Base-by-base conservation (phyloP, 2,797 vertebrate genomes). In the Brachymystax lenok region DNA sequence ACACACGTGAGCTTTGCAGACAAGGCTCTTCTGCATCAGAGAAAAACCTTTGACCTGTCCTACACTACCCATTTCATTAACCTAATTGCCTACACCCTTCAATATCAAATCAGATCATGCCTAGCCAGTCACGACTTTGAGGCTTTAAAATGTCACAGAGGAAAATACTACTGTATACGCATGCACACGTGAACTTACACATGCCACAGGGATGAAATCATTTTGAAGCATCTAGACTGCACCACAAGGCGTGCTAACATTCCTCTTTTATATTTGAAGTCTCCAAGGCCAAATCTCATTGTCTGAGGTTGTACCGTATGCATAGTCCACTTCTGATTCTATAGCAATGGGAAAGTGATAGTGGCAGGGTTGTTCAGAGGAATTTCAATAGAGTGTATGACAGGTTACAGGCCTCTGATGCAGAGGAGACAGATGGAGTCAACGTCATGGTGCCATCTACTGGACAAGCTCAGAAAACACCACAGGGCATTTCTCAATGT, bases 391-490 rank as follows among this genome's bases (percentile, higher is more conserved):
- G 74, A 82, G 79, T 74, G 74, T 46, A 46, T 46, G 10, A 46
- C 71, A 19, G 56, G 3, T 84, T 79, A 71, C 79, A 84, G 74
- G 82, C 79, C 84, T 14, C 2, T 19, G 79, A 68, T 59, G 54
- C 54, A n/a, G 17, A 80, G 68, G 30, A 73, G 59, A 54, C 63
- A 51, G 5, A 19, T 7, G n/a, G 21, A 83, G n/a, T 75, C 78
- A 74, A 52, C 82, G 83, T 75, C 79, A 88, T 50, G 83, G 85
- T 86, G 69, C 93, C 94, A 91, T 87, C 94, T 94, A 75, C 84
- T 92, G 92, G 88, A 78, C 33, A 52, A 5, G 28, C 64, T 19
- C 4, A 16, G 64, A 67, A 30, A 67, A 67, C 28, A 30, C 13
- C 24, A 66, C 5, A 66, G 4, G 24, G 1, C 63, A 66, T 61